A percentile compares a stretch with the other conserved stretches of the same genome.
phyloP scores from a whole-genome alignment of 2,113 vertebrate genomes.

The Thamnaconus septentrionalis region DNA sequence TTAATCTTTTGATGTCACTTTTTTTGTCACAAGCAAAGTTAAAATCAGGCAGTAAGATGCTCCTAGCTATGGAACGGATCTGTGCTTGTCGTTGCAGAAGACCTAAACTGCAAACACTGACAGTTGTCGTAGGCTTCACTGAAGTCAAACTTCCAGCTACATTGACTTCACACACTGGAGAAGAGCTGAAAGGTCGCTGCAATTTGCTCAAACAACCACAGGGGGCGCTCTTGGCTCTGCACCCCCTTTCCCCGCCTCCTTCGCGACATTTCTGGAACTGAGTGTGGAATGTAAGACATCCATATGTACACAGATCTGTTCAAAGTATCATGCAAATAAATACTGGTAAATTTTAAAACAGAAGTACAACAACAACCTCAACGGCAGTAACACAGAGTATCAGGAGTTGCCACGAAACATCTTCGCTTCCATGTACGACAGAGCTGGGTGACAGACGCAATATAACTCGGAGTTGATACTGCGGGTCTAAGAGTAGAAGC shows the following conservation, averaged over 20 bases:
- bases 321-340: constrained; percentile 74
- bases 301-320: constrained; percentile 63
- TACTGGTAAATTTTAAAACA: constrained; percentile 48
- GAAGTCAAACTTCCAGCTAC: constrained; percentile 68
- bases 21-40: neutral
- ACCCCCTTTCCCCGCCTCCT: neutral
- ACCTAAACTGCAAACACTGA: constrained; percentile 43
- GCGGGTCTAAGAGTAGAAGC: constrained; percentile 29
- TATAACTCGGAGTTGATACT: constrained; percentile 27
- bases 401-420: constrained; percentile 50
- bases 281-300: constrained; percentile 64
- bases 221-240: constrained; percentile 18
- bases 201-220: constrained; percentile 26
- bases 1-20: constrained; percentile 16
- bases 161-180: constrained; percentile 15
- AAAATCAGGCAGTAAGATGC: constrained; percentile 64
- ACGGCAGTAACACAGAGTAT: constrained; percentile 52
- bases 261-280: too few relatives aligned
- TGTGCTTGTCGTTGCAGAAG: constrained; percentile 55
- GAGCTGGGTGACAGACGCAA: constrained; percentile 36
- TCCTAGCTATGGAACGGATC: constrained; percentile 31
- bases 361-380: constrained; percentile 65
- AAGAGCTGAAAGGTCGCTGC: constrained; percentile 27
- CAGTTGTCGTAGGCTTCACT: constrained; percentile 64
- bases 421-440: constrained; percentile 34